Conservation (phyloP, 1,140 invertebrate species). For the Eupeodes corollae region DNA sequence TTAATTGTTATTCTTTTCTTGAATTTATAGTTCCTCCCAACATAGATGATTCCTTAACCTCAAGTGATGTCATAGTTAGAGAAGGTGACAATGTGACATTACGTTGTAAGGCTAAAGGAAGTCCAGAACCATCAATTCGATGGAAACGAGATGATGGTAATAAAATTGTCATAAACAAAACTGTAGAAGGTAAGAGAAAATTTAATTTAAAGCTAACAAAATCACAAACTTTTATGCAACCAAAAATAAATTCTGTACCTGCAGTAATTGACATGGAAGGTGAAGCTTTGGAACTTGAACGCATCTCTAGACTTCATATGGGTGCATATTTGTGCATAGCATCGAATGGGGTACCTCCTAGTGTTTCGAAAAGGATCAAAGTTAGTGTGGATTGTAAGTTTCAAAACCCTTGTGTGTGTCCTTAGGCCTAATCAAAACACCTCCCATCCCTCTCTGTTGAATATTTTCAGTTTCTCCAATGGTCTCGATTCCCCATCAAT, state of each 20-base stretch:
- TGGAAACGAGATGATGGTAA: conserved; percentile 83
- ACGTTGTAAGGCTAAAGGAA: conserved; percentile 78
- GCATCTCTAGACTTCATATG: conserved; percentile 81
- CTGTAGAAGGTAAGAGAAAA: conserved; percentile 51
- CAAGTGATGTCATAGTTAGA: conserved; percentile 80
- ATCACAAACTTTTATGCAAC: not conserved
- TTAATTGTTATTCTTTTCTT: not conserved
- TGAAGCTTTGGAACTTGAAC: conserved; percentile 68
- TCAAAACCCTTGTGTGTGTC: not conserved
- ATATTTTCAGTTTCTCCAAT: conserved; percentile 64
- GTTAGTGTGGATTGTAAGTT: conserved; percentile 89
- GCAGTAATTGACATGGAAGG: conserved; percentile 71
- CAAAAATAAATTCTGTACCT: conserved; percentile 5
- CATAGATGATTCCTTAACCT: conserved; percentile 79
- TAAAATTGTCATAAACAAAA: conserved; percentile 74
- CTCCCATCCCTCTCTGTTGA: not conserved
- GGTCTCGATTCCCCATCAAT: conserved; percentile 74
- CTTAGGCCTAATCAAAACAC: not conserved
- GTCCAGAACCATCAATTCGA: conserved; percentile 74
- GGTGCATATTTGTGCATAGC: conserved; percentile 83
- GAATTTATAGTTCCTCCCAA: conserved; percentile 71
- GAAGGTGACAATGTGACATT: conserved; percentile 82
- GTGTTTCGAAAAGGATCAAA: conserved; percentile 81
- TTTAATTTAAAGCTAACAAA: not conserved
- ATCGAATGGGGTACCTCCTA: conserved; percentile 63